Base-by-base conservation (phyloP, 2,888 invertebrate genomes). In the Leistus spinibarbis region DNA sequence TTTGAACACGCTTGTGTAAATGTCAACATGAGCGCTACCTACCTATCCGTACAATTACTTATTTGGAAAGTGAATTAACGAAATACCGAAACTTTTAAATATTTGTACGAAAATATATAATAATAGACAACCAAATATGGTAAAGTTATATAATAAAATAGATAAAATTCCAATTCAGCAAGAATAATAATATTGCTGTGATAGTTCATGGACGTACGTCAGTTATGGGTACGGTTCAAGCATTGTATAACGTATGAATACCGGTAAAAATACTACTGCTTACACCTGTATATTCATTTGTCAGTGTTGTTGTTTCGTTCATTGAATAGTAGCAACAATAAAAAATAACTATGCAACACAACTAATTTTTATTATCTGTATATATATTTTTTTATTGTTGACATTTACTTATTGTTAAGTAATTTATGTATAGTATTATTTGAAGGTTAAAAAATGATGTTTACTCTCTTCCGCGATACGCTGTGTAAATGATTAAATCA, bases 151-250 rank as follows among this genome's bases (percentile, higher is more conserved):
- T 40, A 40, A 40, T 3, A 66, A 65, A 65, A 65, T 24, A 66
- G 27, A 40, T 66, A 40, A 66, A 66, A 53, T 22, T 67, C 54
- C 4, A n/a, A 67, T 54, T 54, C 56, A 23, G 53, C 69, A 40
- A 40, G 40, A 40, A 22, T 19, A 17, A 60, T 17, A 9, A n/a
- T 20, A 16, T 10, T 19, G 60, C 19, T 19, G 54, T 64, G 23
- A 71, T 54, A 64, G 71, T 71, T 71, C 71, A 71, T 62, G 71
- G 71, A 63, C 71, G 71, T 71, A 71, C 71, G 71, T 71, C 16
- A 23, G 9, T 17, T 23, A 54, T 71, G 71, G 71, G 71, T 40
- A 63, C 71, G 71, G 63, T 60, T 10, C 17, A 17, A 17, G 7
- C 9, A 19, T 19, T 60, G 13, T 10, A 60, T 19, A 19, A 57